These are phyloP conservation scores for Spicauda simplicius DNA, from an alignment of 2,888 invertebrate species.

Conservation along the genomic window DNA sequence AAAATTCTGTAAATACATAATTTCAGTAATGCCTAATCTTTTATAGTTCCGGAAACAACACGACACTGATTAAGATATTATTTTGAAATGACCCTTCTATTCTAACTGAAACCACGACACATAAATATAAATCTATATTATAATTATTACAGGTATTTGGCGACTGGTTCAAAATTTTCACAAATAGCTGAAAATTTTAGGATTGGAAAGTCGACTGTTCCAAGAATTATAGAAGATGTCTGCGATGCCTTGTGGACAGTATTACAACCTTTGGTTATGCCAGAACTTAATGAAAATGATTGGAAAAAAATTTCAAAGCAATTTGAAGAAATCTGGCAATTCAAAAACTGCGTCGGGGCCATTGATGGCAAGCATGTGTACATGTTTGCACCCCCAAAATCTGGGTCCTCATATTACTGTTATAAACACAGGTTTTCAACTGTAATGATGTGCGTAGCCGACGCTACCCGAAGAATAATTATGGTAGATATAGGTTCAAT, in stretches of 20 bases:
- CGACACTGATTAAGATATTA: slow-evolving; percentile 13
- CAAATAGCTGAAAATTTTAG: slow-evolving; percentile 39
- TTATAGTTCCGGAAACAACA: slow-evolving; percentile 20
- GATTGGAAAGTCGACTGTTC: slow-evolving; percentile 39
- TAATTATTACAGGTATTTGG: slow-evolving; percentile 41
- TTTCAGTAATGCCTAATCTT: slow-evolving; percentile 20
- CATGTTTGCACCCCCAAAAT: slow-evolving; percentile 34
- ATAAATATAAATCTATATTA: slow-evolving; percentile 37
- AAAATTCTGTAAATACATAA: slow-evolving; percentile 20
- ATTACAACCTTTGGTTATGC: slow-evolving; percentile 20
- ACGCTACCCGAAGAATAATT: slow-evolving; percentile 40
- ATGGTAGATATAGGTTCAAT: slow-evolving; percentile 41
- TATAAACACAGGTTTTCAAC: slow-evolving; percentile 40
- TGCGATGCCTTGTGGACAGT: slow-evolving; percentile 15
- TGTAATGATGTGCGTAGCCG: slow-evolving; percentile 39
- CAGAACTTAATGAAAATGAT: slow-evolving; percentile 20
- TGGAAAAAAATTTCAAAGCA: slow-evolving; percentile 26
- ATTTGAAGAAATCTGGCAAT: slow-evolving; percentile 29
- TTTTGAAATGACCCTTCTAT: slow-evolving; percentile 14
- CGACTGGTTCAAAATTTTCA: slow-evolving; percentile 36
- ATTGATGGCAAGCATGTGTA: slow-evolving; percentile 37
- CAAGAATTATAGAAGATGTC: slow-evolving; percentile 38
- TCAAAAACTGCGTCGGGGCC: slow-evolving; percentile 35
- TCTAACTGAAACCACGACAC: slow-evolving; percentile 36
- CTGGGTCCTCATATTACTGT: slow-evolving; percentile 39